phyloP scores from a whole-genome alignment of 2,113 vertebrate genomes.

The Paraplagusia blochii region DNA sequence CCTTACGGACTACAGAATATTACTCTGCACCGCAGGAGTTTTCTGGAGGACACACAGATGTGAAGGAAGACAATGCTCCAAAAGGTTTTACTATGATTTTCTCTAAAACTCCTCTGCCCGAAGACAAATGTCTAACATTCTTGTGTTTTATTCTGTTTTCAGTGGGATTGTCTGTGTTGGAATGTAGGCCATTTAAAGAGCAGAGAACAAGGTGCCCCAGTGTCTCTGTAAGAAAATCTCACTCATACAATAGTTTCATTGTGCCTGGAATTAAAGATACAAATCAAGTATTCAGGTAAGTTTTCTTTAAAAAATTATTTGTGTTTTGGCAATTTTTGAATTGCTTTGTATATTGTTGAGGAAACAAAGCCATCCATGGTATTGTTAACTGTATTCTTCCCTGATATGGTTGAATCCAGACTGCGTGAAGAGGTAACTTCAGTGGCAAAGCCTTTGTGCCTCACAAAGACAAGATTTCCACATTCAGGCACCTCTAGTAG shows the following conservation, averaged over 20 bases:
- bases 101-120: not conserved
- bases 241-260: conserved; percentile 7
- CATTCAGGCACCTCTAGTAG: not conserved
- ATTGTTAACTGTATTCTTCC: too few relatives aligned
- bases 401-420: conserved; percentile 20
- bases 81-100: conserved; percentile 25
- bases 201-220: not conserved
- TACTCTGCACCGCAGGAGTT: conserved; percentile 19
- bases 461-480: not conserved
- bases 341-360: too few relatives aligned
- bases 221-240: not conserved
- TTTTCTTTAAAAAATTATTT: not conserved
- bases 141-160: conserved; percentile 16
- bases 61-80: not conserved
- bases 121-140: not conserved
- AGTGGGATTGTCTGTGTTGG: conserved; percentile 20
- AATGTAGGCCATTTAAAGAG: conserved; percentile 14
- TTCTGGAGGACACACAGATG: not conserved
- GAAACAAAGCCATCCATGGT: too few relatives aligned
- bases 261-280: conserved; percentile 21
- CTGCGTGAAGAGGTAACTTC: not conserved
- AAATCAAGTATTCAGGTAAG: conserved; percentile 27
- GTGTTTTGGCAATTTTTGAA: too few relatives aligned
- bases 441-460: conserved; percentile 1
- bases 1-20: conserved; percentile 9